Base-by-base conservation (phyloP, 2,113 vertebrate species). In the Neodon shergylaensis region DNA sequence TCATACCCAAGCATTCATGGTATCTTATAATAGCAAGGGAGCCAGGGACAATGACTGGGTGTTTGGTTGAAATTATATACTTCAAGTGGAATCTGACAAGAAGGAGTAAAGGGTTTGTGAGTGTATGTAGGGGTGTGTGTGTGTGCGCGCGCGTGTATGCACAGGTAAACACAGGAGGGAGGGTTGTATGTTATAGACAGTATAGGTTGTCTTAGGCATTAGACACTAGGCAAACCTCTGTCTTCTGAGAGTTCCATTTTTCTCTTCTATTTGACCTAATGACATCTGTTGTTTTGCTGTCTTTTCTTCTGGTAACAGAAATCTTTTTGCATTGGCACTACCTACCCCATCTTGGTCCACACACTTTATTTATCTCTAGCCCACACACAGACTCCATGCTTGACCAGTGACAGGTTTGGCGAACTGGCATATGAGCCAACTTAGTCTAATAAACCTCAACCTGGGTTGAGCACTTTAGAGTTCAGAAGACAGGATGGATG, bases 181-280 rank as follows among this genome's bases (percentile, higher is more conserved):
- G 24, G 22, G 19, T 0, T 85, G 7, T 36, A 87, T 11, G n/a
- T 1, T 33, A 77, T 44, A 26, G 52, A 72, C 9, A 88, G 14
- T 61, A 78, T 24, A 85, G 36, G 9, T 72, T 73, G 81, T 31
- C 52, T 84, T 49, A 28, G 47, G 52, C 52, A 72, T 90, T 91
- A 79, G 1, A 90, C 58, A 95, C 19, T 44, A 89, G 14, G 12
- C 39, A 44, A 95, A 79, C 94, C 87, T 68, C 26, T 24, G 21
- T 78, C 78, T 82, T 88, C 26, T 21, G 44, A 92, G 22, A 90
- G 61, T 44, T 88, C 24, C 44, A 76, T 86, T 74, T 88, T 90
- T 85, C 78, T 61, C 88, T 90, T 33, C 44, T 65, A 66, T 58
- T 63, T 74, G 74, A 72, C 54, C 90, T 49, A 92, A 33, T 81